These are phyloP conservation scores for Axinella damicornis DNA, from an alignment of 37 sponge, comb jelly and placozoan species.

Conservation along the genomic window DNA sequence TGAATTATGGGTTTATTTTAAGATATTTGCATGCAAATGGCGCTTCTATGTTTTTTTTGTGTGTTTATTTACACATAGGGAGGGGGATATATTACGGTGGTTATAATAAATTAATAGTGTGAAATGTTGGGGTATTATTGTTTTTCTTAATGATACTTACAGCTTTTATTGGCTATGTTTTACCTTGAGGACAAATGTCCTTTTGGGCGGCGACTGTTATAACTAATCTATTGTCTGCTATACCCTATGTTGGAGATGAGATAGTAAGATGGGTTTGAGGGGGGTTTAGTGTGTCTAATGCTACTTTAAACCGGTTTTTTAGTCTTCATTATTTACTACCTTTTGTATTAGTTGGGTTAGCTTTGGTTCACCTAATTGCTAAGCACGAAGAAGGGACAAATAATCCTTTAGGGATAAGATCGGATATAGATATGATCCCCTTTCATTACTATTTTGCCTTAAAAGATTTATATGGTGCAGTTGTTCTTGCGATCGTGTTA, in stretches of 20 bases:
- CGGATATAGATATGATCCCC: constrained; percentile 71
- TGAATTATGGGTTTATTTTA: constrained; percentile 71
- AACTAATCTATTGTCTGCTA: constrained; percentile 83
- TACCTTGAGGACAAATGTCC: constrained; percentile 88
- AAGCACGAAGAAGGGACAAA: constrained; percentile 74
- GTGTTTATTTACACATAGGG: constrained; percentile 85
- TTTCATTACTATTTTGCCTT: constrained; percentile 73
- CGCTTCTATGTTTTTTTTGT: constrained; percentile 85
- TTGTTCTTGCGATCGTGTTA: constrained; percentile 45
- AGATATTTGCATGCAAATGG: constrained; percentile 84
- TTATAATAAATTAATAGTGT: constrained; percentile 67
- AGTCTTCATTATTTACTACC: constrained; percentile 87
- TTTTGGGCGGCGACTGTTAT: constrained; percentile 88
- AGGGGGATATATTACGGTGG: constrained; percentile 77
- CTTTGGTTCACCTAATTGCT: constrained; percentile 66
- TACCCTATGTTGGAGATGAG: constrained; percentile 85
- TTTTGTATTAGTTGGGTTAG: constrained; percentile 71
- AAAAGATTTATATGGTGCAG: constrained; percentile 68
- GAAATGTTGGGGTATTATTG: constrained; percentile 77
- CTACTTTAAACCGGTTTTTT: constrained; percentile 85
- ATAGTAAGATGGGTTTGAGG: constrained; percentile 78
- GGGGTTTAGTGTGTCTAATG: constrained; percentile 79
- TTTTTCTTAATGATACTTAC: constrained; percentile 84
- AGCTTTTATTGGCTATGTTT: constrained; percentile 86
- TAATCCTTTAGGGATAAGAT: constrained; percentile 70